Evolutionary conservation across 1,140 invertebrate genomes (phyloP).

Genomic region (Lepidurus couesii): DNA sequence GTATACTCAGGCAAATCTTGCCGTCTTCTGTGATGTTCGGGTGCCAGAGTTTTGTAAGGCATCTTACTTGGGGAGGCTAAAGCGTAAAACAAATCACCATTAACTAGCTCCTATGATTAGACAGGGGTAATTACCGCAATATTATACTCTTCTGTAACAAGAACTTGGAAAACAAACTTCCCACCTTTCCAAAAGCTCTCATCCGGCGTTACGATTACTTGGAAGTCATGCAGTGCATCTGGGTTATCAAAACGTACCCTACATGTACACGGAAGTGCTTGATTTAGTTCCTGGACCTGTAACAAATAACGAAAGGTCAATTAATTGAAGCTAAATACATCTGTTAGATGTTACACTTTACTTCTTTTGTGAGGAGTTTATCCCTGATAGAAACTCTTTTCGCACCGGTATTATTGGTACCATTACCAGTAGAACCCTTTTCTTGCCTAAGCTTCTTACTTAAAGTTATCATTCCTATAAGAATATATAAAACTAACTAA

Average conservation of each 20-base stretch:
- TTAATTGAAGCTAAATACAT: not conserved
- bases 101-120: conserved; percentile 3
- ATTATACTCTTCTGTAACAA: conserved; percentile 90
- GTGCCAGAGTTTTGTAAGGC: conserved; percentile 87
- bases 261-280: conserved; percentile 73
- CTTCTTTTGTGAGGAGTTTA: conserved; percentile 75
- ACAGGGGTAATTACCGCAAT: conserved; percentile 65
- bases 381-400: conserved; percentile 75
- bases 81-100: conserved; percentile 44
- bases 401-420: not conserved
- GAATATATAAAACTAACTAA: not conserved
- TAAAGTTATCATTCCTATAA: not conserved
- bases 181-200: conserved; percentile 86
- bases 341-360: conserved; percentile 41
- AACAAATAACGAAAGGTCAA: conserved; percentile 38
- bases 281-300: conserved; percentile 83
- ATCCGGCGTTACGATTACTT: conserved; percentile 69
- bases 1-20: conserved; percentile 86
- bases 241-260: conserved; percentile 73
- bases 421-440: not conserved
- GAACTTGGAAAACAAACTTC: conserved; percentile 75
- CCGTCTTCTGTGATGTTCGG: conserved; percentile 93
- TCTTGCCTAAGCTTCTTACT: not conserved
- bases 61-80: conserved; percentile 86
- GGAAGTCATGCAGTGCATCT: conserved; percentile 73